Percentiles rank a stretch among this genome's conserved stretches.
Evolutionary conservation across 2,113 vertebrate species (phyloP).

Genomic region (Sprattus sprattus): DNA sequence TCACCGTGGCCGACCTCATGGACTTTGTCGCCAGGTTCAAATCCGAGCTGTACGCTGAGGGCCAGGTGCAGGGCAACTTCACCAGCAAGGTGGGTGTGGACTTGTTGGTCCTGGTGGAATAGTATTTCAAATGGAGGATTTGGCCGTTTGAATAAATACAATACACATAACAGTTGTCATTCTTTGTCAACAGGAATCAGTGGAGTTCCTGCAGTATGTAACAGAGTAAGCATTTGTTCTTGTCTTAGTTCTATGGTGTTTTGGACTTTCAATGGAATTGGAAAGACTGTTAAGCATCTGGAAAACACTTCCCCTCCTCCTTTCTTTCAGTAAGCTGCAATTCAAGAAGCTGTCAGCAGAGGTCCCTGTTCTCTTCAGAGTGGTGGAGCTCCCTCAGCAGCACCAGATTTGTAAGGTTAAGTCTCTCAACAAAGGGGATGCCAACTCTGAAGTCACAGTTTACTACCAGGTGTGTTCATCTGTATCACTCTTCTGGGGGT

Average conservation of each 20-base stretch:
- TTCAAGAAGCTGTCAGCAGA: constrained; percentile 75
- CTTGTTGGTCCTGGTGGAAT: background rate
- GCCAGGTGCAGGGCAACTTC: constrained; percentile 92
- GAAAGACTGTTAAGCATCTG: background rate
- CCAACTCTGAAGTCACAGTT: constrained; percentile 92
- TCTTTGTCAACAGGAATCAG: constrained; percentile 65
- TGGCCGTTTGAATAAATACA: background rate
- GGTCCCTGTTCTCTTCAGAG: constrained; percentile 87
- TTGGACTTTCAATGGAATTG: background rate
- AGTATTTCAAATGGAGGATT: background rate
- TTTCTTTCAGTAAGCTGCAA: constrained; percentile 78
- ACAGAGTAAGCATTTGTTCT: constrained; percentile 62
- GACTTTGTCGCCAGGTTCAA: constrained; percentile 82
- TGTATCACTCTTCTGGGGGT: background rate
- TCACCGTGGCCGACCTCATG: constrained; percentile 78
- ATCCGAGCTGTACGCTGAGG: constrained; percentile 84
- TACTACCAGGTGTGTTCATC: constrained; percentile 84
- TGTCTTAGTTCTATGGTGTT: background rate
- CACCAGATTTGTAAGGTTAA: constrained; percentile 89
- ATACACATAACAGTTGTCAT: background rate
- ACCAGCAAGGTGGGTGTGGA: constrained; percentile 78
- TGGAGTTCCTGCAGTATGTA: constrained; percentile 67
- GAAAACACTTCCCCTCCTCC: background rate
- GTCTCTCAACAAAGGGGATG: constrained; percentile 88
- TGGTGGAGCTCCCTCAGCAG: constrained; percentile 82